These are phyloP conservation scores for Clavelina lepadiformis DNA, from an alignment of 23 tunicate genomes.

Conservation along the genomic window DNA sequence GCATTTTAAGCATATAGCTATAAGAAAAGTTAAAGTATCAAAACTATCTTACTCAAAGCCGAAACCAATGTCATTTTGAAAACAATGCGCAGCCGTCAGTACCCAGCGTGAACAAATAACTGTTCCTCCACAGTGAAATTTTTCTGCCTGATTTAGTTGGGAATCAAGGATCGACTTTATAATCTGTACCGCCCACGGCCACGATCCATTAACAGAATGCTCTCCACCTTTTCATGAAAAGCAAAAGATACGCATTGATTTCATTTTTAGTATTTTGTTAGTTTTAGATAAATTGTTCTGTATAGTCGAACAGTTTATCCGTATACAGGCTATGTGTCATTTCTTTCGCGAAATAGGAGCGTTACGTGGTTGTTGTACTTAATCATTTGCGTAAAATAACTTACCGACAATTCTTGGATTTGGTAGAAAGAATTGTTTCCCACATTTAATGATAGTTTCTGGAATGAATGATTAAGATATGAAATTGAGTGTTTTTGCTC, in stretches of 20 bases:
- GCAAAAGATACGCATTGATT: too few species aligned
- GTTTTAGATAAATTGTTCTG: too few species aligned
- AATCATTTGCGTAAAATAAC: too few species aligned
- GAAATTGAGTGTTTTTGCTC: too few species aligned
- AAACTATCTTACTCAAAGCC: conserved; percentile 12
- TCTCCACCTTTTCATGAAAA: conserved; percentile 44
- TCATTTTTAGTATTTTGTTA: too few species aligned
- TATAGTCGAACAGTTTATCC: too few species aligned
- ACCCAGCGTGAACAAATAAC: conserved; percentile 73
- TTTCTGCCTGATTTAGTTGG: neutral
- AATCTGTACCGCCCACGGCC: conserved; percentile 85
- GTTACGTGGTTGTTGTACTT: too few species aligned
- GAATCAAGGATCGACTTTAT: conserved; percentile 13
- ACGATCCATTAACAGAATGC: conserved; percentile 55
- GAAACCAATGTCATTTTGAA: conserved; percentile 14
- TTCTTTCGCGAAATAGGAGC: too few species aligned
- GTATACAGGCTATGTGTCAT: too few species aligned
- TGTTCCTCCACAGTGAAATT: conserved; percentile 71
- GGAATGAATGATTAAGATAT: too few species aligned
- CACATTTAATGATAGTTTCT: conserved; percentile 1
- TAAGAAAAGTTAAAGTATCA: too few species aligned
- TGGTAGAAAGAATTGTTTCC: conserved; percentile 14
- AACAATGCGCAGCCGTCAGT: conserved; percentile 90
- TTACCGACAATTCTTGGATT: conserved; percentile 18
- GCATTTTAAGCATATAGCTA: conserved; percentile 1